phyloP scores from a whole-genome alignment of 2,797 vertebrate species.

The Fratercula arctica region DNA sequence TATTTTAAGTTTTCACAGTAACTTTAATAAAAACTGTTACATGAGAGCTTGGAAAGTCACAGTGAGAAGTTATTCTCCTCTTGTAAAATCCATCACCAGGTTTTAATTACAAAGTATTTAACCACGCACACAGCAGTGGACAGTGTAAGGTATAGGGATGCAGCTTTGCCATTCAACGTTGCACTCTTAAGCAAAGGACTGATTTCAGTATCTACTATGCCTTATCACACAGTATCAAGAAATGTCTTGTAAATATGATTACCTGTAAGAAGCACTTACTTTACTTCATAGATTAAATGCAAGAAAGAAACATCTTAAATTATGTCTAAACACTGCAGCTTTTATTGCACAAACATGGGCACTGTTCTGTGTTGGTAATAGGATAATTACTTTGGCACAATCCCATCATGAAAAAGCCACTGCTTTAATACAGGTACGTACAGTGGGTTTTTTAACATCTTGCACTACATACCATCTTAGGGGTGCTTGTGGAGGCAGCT shows the following conservation, averaged over 20 bases:
- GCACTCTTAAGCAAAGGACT: background rate
- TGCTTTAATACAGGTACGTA: background rate
- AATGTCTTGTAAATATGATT: background rate
- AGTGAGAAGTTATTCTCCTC: background rate
- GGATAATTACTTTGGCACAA: background rate
- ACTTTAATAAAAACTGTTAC: conserved; percentile 22
- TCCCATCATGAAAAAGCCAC: background rate
- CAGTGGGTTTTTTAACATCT: background rate
- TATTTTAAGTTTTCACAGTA: conserved; percentile 26
- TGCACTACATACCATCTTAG: background rate
- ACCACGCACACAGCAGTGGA: background rate
- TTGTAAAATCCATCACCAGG: background rate
- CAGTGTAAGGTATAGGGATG: background rate
- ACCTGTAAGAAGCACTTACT: background rate
- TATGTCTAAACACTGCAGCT: background rate
- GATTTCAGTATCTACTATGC: background rate
- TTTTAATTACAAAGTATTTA: conserved; percentile 9
- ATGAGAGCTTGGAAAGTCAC: background rate
- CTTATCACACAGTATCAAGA: background rate
- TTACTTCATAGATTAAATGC: background rate
- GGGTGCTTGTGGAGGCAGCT: background rate
- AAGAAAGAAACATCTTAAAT: background rate
- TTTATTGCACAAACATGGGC: background rate
- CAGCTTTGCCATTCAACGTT: background rate
- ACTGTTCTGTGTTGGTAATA: background rate